Evolutionary conservation across 2,888 invertebrate genomes (phyloP), one percentile per base, ranked within the genome.

Genomic region (Molorchus minor): DNA sequence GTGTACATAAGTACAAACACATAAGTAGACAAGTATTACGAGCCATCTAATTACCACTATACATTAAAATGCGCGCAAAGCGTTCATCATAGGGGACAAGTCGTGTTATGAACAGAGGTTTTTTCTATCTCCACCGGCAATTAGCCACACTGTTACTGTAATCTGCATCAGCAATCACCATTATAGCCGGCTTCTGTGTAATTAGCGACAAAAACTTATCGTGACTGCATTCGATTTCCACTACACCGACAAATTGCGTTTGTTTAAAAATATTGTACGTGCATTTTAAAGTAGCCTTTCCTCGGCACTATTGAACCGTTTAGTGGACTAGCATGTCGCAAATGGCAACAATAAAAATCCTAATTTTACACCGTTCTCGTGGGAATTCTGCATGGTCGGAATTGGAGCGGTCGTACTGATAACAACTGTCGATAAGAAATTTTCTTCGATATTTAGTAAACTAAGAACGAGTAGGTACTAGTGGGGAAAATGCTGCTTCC

Each of bases 161-260:
- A 76, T 76, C 71, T 74, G 75, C 75, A 75, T 75, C 59, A 65
- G 73, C 71, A 77, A 76, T 77, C 75, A 75, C 72, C 75, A 75
- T 77, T 76, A 76, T 71, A 72, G 70, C 71, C 65, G 73, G 68
- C 71, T 70, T 73, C 69, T 69, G 61, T 72, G 72, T 74, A 74
- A 72, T 73, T 75, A 74, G 68, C 64, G 68, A 73, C 71, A 76
- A 78, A 77, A 78, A 77, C 75, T 74, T 78, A 76, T 76, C 78
- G 78, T 78, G 78, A 77, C 78, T 76, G 76, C 75, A 75, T 77
- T 76, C 76, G 74, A 76, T 75, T 75, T 74, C 69, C 69, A 72
- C 68, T 57, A 59, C 61, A 64, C 61, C 61, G 61, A 60, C 60
- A 59, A 67, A 70, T 65, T 56, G 68, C 69, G 67, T 69, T 69